phyloP scores from a whole-genome alignment of 2,888 invertebrate genomes.

The Lacanobia oleracea region DNA sequence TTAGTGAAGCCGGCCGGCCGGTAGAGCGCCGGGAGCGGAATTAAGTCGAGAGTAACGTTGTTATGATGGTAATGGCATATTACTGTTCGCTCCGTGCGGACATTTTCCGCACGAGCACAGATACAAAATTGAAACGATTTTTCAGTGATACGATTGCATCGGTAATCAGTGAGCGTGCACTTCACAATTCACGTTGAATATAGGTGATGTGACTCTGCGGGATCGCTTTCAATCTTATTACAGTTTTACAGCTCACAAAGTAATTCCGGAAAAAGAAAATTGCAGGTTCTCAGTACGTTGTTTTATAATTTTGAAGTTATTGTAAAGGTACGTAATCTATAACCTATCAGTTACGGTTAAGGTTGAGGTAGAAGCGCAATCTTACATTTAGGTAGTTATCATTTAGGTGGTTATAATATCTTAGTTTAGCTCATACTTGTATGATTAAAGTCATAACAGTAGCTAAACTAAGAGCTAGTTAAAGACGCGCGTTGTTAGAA shows the following conservation, averaged over 20 bases:
- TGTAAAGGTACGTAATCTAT: neutral
- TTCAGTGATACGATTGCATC: conserved; percentile 85
- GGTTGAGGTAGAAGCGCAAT: neutral
- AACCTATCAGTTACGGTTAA: neutral
- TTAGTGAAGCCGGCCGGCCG: conserved; percentile 78
- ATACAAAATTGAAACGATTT: conserved; percentile 86
- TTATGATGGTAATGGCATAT: conserved; percentile 87
- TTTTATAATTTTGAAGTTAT: conserved; percentile 4
- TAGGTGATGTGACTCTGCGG: conserved; percentile 57
- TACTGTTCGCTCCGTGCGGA: conserved; percentile 81
- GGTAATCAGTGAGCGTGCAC: conserved; percentile 75
- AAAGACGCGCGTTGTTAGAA: conserved; percentile 83
- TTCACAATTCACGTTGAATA: conserved; percentile 72
- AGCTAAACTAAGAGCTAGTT: conserved; percentile 70
- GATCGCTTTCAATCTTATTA: conserved; percentile 23
- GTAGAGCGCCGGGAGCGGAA: conserved; percentile 81
- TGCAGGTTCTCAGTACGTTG: neutral
- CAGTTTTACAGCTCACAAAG: conserved; percentile 5
- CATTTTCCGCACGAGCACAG: conserved; percentile 82
- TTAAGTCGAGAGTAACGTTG: conserved; percentile 88
- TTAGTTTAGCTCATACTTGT: conserved; percentile 24
- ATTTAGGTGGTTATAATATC: conserved; percentile 1
- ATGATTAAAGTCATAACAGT: conserved; percentile 66
- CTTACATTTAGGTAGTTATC: neutral
- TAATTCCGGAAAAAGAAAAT: neutral